Conservation (phyloP, 1,140 invertebrate species). For the Drosophila willistoni region DNA sequence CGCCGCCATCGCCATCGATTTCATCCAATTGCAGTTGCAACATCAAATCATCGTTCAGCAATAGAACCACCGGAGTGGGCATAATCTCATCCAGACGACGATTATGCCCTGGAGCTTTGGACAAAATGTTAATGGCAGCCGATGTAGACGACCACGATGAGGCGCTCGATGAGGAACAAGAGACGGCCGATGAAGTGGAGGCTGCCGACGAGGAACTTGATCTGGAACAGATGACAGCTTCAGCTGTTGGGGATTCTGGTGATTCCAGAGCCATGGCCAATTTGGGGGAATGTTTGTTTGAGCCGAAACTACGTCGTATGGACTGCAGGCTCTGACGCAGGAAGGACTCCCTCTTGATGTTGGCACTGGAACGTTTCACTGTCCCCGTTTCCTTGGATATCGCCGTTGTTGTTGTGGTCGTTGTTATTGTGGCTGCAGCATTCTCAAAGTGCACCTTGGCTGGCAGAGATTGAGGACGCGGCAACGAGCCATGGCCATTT, state of each 20-base stretch:
- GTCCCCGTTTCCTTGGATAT: neutral
- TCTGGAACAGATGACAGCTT: slow-evolving; percentile 11
- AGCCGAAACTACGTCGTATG: slow-evolving; percentile 64
- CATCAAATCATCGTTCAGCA: slow-evolving; percentile 33
- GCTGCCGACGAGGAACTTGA: slow-evolving; percentile 10
- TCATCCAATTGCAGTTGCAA: neutral
- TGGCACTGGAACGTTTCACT: slow-evolving; percentile 23
- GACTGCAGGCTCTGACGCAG: slow-evolving; percentile 65
- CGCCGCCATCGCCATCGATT: neutral
- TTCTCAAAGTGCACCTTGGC: slow-evolving; percentile 47
- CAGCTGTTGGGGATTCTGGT: neutral
- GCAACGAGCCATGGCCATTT: slow-evolving; percentile 11
- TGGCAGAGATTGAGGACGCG: slow-evolving; percentile 61
- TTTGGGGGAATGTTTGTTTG: slow-evolving; percentile 48
- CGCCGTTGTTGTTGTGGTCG: neutral
- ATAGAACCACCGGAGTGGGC: slow-evolving; percentile 42
- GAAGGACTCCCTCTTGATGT: slow-evolving; percentile 62
- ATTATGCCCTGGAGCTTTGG: slow-evolving; percentile 43
- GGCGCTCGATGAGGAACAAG: slow-evolving; percentile 16
- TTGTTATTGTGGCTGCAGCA: neutral
- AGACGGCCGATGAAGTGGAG: slow-evolving; percentile 17
- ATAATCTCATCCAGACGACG: slow-evolving; percentile 43
- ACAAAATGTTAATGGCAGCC: slow-evolving; percentile 31
- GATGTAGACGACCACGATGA: slow-evolving; percentile 40
- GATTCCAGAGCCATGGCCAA: slow-evolving; percentile 15